Conservation (phyloP, 2,888 invertebrate genomes). For the Arenicola marina region DNA sequence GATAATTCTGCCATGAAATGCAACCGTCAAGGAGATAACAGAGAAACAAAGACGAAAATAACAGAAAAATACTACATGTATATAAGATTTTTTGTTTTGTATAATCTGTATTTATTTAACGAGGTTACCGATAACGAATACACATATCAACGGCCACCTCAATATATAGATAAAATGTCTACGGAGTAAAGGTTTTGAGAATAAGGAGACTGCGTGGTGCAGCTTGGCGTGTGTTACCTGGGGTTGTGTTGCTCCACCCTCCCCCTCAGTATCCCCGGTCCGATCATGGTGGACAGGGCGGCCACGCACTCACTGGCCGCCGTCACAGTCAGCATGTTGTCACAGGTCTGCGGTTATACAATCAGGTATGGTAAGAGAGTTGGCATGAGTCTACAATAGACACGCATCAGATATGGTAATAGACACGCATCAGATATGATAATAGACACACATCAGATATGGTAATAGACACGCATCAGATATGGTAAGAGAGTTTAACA, state of each 20-base stretch:
- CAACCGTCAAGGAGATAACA: no score
- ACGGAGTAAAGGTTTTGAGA: no score
- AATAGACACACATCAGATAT: not conserved
- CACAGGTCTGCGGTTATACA: slow-evolving; percentile 59
- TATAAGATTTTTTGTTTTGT: no score
- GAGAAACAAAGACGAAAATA: no score
- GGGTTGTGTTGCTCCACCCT: slow-evolving; percentile 64
- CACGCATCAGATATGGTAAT: not conserved
- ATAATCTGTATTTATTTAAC: no score
- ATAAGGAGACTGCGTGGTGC: no score
- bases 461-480: not conserved
- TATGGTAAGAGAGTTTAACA: not conserved
- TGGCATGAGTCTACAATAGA: not conserved
- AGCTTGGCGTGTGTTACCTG: no score
- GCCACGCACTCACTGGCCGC: slow-evolving; percentile 64
- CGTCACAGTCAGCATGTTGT: slow-evolving; percentile 64
- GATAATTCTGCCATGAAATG: no score
- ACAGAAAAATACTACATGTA: no score
- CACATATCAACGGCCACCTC: no score
- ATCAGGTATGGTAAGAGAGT: not conserved
- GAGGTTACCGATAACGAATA: no score
- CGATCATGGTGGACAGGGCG: slow-evolving; percentile 62
- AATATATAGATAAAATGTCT: no score
- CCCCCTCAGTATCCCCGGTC: slow-evolving; percentile 64
- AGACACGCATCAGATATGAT: not conserved